Evolutionary conservation across 2,113 vertebrate species (phyloP).

Genomic region (Chloropsis hardwickii): DNA sequence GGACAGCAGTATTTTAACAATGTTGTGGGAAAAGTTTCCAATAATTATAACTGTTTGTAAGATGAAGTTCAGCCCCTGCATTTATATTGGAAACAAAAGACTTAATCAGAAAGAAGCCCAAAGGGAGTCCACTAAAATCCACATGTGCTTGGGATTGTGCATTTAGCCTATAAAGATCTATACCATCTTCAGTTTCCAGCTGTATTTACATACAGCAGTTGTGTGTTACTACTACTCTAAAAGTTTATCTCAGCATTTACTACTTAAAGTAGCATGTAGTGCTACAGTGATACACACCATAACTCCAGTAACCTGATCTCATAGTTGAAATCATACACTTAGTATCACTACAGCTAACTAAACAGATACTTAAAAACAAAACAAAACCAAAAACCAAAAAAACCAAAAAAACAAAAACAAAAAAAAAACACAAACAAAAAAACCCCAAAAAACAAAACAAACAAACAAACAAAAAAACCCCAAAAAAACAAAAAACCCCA

Average conservation of each 20-base stretch:
- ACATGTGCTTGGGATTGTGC: background rate
- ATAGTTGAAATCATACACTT: background rate
- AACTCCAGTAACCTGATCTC: background rate
- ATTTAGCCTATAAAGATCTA: background rate
- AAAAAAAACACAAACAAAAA: too few species aligned
- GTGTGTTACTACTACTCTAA: background rate
- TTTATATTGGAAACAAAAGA: background rate
- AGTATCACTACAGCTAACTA: background rate
- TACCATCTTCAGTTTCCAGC: background rate
- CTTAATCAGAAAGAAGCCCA: background rate
- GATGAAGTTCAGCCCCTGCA: background rate
- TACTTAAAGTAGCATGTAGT: background rate
- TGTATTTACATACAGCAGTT: background rate
- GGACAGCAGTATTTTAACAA: background rate
- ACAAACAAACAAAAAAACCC: background rate
- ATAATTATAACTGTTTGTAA: background rate
- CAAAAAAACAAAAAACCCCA: background rate
- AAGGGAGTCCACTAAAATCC: background rate
- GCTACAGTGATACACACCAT: background rate
- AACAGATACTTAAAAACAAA: background rate
- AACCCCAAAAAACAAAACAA: too few species aligned
- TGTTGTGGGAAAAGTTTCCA: background rate
- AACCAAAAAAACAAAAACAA: background rate
- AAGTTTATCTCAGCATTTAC: background rate
- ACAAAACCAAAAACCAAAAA: too few species aligned